These are phyloP conservation scores for Digitonthophagus gazella DNA, from an alignment of 2,888 invertebrate genomes.

Conservation along the genomic window DNA sequence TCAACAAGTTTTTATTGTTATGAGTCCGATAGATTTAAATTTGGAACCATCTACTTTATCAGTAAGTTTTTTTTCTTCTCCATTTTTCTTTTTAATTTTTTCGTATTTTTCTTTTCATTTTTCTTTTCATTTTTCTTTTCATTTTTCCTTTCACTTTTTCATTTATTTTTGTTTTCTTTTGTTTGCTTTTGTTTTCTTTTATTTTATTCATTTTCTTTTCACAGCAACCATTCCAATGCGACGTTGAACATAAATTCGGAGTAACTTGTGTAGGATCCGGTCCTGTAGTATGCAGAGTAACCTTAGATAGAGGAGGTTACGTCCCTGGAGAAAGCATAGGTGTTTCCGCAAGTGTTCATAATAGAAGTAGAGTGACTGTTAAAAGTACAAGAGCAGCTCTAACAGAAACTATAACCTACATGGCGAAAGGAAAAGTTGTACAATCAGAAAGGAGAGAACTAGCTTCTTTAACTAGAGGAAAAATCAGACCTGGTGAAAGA, in stretches of 20 bases:
- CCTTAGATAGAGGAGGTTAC: slow-evolving; percentile 88
- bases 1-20: slow-evolving; percentile 95
- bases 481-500: slow-evolving; percentile 75
- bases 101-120: slow-evolving; percentile 13
- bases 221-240: slow-evolving; percentile 86
- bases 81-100: too few relatives aligned
- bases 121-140: too few relatives aligned
- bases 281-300: slow-evolving; percentile 79
- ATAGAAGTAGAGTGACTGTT: slow-evolving; percentile 82
- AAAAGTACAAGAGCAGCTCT: slow-evolving; percentile 83
- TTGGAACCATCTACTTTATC: slow-evolving; percentile 83
- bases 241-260: slow-evolving; percentile 87
- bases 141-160: too few relatives aligned
- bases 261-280: slow-evolving; percentile 88
- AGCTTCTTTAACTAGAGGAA: slow-evolving; percentile 74
- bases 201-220: slow-evolving; percentile 43
- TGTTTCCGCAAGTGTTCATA: slow-evolving; percentile 78
- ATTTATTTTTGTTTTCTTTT: slow-evolving; percentile 2
- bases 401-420: slow-evolving; percentile 85
- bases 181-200: slow-evolving; percentile 14
- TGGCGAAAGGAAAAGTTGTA: slow-evolving; percentile 80
- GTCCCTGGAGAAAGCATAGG: slow-evolving; percentile 90
- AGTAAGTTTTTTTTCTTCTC: slow-evolving; percentile 60
- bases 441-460: slow-evolving; percentile 85
- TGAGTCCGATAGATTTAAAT: slow-evolving; percentile 93